These are phyloP conservation scores for Phrynocephalus vlangalii DNA, from an alignment of 2,797 vertebrate genomes.

Conservation along the genomic window DNA sequence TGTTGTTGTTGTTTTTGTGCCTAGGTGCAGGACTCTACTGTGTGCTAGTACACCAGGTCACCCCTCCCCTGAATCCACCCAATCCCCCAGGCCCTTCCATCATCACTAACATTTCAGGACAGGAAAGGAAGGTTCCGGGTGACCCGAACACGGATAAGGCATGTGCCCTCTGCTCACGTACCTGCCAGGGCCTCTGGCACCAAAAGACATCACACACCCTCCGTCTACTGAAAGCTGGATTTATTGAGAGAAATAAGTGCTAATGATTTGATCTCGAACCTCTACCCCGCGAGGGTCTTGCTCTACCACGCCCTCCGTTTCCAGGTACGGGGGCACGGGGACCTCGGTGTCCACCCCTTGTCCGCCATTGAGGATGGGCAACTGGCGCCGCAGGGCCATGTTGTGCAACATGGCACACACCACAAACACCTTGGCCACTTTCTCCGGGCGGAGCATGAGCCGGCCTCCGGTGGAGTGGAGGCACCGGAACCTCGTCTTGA, in stretches of 20 bases:
- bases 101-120: background rate
- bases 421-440: constrained; percentile 43
- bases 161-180: too few relatives aligned
- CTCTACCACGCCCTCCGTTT: constrained; percentile 25
- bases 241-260: constrained; percentile 52
- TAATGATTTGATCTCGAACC: constrained; percentile 41
- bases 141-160: background rate
- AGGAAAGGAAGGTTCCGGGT: background rate
- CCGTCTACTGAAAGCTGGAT: constrained; percentile 23
- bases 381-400: constrained; percentile 36
- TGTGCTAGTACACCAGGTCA: background rate
- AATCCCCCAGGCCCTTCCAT: background rate
- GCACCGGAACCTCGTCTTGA: constrained; percentile 43
- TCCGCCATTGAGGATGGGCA: constrained; percentile 44
- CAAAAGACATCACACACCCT: background rate
- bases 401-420: constrained; percentile 43
- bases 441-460: constrained; percentile 36
- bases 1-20: too few relatives aligned
- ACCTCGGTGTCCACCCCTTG: constrained; percentile 48
- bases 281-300: constrained; percentile 36
- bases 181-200: background rate
- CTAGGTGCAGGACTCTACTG: too few relatives aligned
- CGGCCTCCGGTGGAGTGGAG: constrained; percentile 32
- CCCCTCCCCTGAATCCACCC: background rate
- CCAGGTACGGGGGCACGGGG: constrained; percentile 35